A percentile compares a stretch with the other conserved stretches of the same genome.
Conservation (phyloP, 92 coral and sea anemone genomes). For the Epizoanthus fatuus region DNA sequence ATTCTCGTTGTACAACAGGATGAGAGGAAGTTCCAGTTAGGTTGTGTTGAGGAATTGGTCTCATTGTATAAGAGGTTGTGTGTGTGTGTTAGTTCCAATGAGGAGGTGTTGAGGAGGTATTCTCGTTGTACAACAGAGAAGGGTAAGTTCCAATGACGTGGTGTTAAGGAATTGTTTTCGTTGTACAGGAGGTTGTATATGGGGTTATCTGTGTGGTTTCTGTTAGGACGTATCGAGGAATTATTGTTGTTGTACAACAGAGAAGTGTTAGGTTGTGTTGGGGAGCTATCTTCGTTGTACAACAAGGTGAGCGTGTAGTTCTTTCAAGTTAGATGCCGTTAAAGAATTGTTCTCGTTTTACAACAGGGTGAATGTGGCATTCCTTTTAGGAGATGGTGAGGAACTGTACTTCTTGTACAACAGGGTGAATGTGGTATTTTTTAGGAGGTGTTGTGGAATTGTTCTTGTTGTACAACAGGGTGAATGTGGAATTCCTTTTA, state of each 20-base stretch:
- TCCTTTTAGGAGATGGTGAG: no score
- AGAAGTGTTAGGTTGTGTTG: no score
- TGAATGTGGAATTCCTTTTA: constrained; percentile 21
- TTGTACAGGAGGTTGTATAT: neutral
- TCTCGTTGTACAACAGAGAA: constrained; percentile 63
- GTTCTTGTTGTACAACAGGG: constrained; percentile 64
- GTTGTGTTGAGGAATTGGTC: constrained; percentile 64
- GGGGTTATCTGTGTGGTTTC: no score
- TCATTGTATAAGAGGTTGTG: constrained; percentile 77
- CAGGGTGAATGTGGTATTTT: no score
- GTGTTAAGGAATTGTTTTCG: neutral
- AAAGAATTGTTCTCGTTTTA: no score
- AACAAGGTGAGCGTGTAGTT: no score
- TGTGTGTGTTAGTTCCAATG: constrained; percentile 39
- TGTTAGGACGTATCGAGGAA: no score
- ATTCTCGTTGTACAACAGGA: neutral
- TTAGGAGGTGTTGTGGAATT: constrained; percentile 60
- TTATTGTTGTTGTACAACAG: no score
- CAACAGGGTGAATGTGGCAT: no score
- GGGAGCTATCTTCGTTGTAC: no score
- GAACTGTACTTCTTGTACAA: no score
- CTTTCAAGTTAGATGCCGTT: no score
- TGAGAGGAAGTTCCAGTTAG: constrained; percentile 41
- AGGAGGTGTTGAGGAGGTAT: constrained; percentile 55
- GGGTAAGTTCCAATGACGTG: neutral